Conservation (phyloP, 2,113 vertebrate genomes). For the Furnarius figulus region DNA sequence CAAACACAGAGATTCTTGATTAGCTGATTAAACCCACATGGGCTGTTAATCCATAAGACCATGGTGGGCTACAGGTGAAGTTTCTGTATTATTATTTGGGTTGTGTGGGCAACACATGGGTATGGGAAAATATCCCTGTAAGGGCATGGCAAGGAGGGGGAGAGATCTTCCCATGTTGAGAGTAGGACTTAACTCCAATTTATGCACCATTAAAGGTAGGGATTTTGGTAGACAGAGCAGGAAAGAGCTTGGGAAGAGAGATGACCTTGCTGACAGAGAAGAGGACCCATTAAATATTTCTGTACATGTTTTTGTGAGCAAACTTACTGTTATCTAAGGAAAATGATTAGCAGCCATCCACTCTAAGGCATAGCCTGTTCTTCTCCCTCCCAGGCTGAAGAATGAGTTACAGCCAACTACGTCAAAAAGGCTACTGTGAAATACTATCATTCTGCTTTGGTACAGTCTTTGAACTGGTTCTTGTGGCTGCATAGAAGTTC, state of each 20-base stretch:
- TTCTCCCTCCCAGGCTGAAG: neutral
- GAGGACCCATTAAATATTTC: neutral
- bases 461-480: neutral
- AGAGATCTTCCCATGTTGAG: neutral
- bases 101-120: neutral
- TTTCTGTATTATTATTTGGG: neutral
- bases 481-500: neutral
- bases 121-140: neutral
- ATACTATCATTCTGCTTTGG: neutral
- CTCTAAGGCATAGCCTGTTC: neutral
- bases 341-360: neutral
- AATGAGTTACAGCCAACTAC: neutral
- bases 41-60: neutral
- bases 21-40: neutral
- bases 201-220: neutral
- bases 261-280: neutral
- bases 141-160: neutral
- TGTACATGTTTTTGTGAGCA: neutral
- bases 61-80: neutral
- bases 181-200: neutral
- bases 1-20: neutral
- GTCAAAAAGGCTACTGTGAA: neutral
- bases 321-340: neutral
- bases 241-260: neutral
- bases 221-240: neutral